Evolutionary conservation across 2,888 invertebrate genomes (phyloP), one percentile per base, ranked within the genome.

Genomic region (Abscondita cerata): DNA sequence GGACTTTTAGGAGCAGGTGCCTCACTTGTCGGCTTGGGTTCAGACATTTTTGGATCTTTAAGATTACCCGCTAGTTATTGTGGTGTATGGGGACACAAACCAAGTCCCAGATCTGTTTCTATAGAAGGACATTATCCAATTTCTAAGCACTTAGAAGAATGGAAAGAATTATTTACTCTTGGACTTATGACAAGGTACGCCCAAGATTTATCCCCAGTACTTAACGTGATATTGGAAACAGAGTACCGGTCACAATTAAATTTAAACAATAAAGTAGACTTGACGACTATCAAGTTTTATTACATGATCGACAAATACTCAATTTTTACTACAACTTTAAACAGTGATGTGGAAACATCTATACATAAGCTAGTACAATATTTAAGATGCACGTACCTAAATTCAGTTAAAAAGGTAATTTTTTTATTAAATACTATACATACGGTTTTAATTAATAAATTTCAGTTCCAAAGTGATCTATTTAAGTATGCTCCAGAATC

Each of bases 1-100:
- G 89, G 90, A 25, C 81, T 95, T 41, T 82, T 95, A 66, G 88
- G 91, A 0, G 85, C 93, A 25, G 95, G 88, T 15, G 95, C 91
- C 6, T 93, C 94, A 0, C 78, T 94, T 2, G 82, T 95, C 25
- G 93, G 95, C 6, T 82, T 96, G 11, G 93, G 92, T 0, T 94
- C 95, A 0, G 96, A 97, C 76, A 90, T 96, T 52, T 95, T 92
- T 0, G 96, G 96, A 0, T 95, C 95, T 1, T 88, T 94, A 11
- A 85, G 96, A 50, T 84, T 96, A 73, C 96, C 96, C 0, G 89
- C 94, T 1, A 91, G 92, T 85, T 96, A 93, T 79, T 94, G 92
- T 73, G 96, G 96, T 16, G 87, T 96, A 56, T 96, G 90, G 82
- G 96, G 96, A n/a, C 95, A 96, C 77, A 96, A 95, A 75, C 92